Percentiles rank a stretch among this genome's conserved stretches.
Conservation (phyloP, 2,797 vertebrate species). For the Gymnopithys bicolor region DNA sequence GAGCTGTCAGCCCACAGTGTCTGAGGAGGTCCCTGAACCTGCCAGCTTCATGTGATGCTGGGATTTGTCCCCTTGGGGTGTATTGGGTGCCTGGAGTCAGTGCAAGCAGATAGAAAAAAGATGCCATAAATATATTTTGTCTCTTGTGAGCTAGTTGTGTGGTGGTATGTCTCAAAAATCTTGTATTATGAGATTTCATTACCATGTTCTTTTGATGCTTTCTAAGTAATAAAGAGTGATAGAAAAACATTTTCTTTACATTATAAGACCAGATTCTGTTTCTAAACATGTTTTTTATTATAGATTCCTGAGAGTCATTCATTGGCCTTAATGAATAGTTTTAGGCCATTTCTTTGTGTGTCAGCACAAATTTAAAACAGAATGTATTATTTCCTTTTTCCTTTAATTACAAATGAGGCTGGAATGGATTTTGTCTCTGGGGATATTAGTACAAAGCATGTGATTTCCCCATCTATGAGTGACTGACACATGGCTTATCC, state of each 20-base stretch:
- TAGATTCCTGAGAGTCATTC: background rate
- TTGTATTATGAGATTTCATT: background rate
- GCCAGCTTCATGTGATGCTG: background rate
- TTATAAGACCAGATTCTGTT: background rate
- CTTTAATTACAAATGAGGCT: background rate
- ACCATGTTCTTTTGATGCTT: background rate
- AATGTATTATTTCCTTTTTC: background rate
- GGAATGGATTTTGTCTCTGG: background rate
- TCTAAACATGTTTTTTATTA: background rate
- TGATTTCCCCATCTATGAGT: background rate
- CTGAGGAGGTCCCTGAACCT: background rate
- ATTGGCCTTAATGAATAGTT: background rate
- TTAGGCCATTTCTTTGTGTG: background rate
- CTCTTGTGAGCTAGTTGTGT: background rate
- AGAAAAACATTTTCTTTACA: background rate
- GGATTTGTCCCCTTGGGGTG: background rate
- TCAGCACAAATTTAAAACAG: background rate
- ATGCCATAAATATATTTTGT: background rate
- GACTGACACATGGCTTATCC: constrained; percentile 13
- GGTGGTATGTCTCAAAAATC: background rate
- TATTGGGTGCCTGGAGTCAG: background rate
- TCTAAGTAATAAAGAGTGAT: background rate
- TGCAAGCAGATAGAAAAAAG: background rate
- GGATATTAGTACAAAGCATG: background rate
- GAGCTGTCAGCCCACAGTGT: too few relatives aligned